Conservation (phyloP, 2,113 vertebrate species). For the Pipa parva region DNA sequence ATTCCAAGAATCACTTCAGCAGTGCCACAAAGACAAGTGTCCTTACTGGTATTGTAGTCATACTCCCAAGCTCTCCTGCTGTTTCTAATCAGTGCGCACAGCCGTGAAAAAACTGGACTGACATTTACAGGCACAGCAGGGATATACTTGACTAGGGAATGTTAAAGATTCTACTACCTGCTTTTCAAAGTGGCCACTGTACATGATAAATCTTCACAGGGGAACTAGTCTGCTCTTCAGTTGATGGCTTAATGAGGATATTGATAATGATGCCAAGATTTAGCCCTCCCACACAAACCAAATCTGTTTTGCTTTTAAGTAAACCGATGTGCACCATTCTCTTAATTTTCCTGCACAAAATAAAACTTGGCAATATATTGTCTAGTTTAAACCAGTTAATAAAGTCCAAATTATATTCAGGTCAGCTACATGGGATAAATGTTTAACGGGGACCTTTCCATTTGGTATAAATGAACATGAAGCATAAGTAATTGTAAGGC, state of each 20-base stretch:
- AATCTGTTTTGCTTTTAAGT: not conserved
- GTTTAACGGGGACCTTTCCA: not conserved
- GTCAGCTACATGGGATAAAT: not conserved
- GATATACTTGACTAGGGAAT: constrained; percentile 86
- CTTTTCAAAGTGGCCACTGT: constrained; percentile 81
- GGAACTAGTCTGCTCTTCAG: constrained; percentile 54
- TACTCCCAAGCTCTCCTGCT: constrained; percentile 81
- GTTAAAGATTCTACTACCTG: constrained; percentile 86
- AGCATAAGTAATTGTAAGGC: not conserved
- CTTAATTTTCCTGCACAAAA: not conserved
- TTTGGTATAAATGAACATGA: not conserved
- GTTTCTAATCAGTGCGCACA: constrained; percentile 96
- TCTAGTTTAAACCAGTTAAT: not conserved
- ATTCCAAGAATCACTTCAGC: constrained; percentile 87
- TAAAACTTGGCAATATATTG: not conserved
- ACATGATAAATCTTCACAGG: constrained; percentile 73
- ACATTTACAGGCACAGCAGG: constrained; percentile 97
- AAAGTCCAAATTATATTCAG: not conserved
- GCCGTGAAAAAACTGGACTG: constrained; percentile 97
- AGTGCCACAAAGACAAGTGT: constrained; percentile 80
- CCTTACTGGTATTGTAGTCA: constrained; percentile 91
- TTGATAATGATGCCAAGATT: constrained; percentile 58
- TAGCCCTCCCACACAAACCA: not conserved
- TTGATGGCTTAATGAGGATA: constrained; percentile 58
- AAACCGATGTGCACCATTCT: not conserved